These are phyloP conservation scores for Callithrix jacchus DNA, from an alignment of 2,113 vertebrate genomes.

Conservation along the genomic window DNA sequence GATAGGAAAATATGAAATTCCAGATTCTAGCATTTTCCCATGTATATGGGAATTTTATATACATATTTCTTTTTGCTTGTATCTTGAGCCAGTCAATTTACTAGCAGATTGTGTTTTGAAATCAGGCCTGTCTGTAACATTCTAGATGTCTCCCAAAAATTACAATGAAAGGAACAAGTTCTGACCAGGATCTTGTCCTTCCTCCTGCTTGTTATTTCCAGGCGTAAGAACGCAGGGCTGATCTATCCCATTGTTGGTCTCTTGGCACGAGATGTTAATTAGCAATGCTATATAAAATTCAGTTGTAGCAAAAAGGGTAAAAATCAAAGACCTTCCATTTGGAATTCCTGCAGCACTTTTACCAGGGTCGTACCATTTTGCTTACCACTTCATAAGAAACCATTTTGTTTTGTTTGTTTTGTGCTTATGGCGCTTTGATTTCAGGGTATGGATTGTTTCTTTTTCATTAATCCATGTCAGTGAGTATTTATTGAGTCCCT, in stretches of 20 bases:
- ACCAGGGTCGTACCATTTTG: background rate
- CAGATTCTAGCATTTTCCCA: background rate
- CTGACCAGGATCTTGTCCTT: background rate
- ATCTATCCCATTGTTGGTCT: background rate
- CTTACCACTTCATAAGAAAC: background rate
- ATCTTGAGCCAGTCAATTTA: background rate
- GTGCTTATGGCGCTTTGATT: background rate
- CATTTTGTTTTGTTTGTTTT: background rate
- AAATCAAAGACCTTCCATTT: background rate
- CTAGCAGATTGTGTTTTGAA: background rate
- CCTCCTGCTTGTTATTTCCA: background rate
- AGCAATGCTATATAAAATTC: background rate
- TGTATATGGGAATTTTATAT: background rate
- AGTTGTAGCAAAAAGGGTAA: background rate
- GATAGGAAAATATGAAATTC: background rate
- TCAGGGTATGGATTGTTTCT: background rate
- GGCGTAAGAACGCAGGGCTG: background rate
- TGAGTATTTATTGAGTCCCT: background rate
- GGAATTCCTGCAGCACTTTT: background rate
- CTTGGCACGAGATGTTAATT: background rate
- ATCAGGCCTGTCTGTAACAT: background rate
- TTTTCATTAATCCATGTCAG: background rate
- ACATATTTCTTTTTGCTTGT: background rate
- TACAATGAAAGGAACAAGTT: background rate
- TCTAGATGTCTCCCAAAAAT: background rate